A percentile compares a stretch with the other conserved stretches of the same genome.
These are phyloP conservation scores for Campylorhamphus procurvoides DNA, from an alignment of 2,113 vertebrate species.

Conservation along the genomic window DNA sequence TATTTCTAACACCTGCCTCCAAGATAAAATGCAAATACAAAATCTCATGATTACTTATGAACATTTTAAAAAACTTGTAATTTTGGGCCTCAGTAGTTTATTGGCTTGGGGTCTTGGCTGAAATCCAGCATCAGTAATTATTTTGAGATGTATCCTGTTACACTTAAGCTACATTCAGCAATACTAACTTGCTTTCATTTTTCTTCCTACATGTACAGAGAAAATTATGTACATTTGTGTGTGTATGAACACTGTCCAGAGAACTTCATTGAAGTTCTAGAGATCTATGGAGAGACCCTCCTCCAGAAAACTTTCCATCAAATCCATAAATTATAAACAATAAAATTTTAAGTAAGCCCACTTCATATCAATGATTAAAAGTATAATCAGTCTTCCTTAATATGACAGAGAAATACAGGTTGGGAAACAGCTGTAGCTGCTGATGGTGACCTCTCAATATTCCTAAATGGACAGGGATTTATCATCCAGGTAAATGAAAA, in stretches of 20 bases:
- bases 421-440: neutral
- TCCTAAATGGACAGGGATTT: neutral
- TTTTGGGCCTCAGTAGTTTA: neutral
- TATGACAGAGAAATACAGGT: neutral
- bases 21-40: neutral
- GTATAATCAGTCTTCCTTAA: neutral
- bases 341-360: neutral
- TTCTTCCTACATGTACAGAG: neutral
- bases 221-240: neutral
- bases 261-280: neutral
- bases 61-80: neutral
- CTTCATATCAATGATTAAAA: neutral
- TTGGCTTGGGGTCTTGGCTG: neutral
- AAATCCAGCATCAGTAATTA: neutral
- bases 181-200: neutral
- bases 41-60: neutral
- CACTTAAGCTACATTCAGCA: neutral
- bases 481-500: neutral
- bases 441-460: neutral
- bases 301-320: neutral
- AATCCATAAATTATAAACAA: neutral
- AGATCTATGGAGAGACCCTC: accelerated
- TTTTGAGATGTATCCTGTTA: neutral
- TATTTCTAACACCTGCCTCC: neutral
- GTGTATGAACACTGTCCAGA: neutral